Base-by-base conservation (phyloP, 2,113 vertebrate species). In the Platichthys flesus region DNA sequence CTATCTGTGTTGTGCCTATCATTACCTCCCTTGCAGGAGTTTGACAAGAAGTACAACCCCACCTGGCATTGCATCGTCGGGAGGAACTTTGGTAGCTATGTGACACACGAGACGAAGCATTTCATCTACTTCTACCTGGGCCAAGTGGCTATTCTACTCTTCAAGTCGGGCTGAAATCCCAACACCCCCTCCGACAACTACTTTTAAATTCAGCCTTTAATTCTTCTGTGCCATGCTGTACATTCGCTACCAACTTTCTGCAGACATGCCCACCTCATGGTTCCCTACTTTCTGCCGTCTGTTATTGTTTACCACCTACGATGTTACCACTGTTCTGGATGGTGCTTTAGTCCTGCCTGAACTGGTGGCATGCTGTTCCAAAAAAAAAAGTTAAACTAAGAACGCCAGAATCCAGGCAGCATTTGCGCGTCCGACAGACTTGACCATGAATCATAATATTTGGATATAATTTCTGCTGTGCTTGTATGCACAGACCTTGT, bases 61-160 rank as follows among this genome's bases (percentile, higher is more conserved):
- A 99, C 98, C 90, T 99, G 98, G 98, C 98, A 99, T 92, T 99
- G 98, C 96, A 99, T 99, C 68, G 98, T 99, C 82, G 98, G 98
- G 89, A 96, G 98, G 94, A 99, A 99, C 95, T 99, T 99, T 89
- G 98, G 98, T 94, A 99, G 98, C 95, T 99, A 99, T 78, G 98
- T 99, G 93, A 99, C 97, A 91, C 98, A 99, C 0, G 98, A 99
- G 96, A 99, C 98, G 64, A 99, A 99, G 95, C 98, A 99, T 90
- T 99, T 99, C 95, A 99, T 99, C 92, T 99, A 99, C 95, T 99
- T 99, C 95, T 99, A 99, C 94, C 93, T 99, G 96, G 98, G 98
- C 94, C 98, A 99, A 92, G 97, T 99, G 94, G 98, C 98, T 91
- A 99, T 99, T 93, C 95, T 99, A 82, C 97, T 99, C 93, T 99